Percentiles rank a stretch among this genome's conserved stretches.
Evolutionary conservation across 2,888 invertebrate genomes (phyloP).

Genomic region (Baronia brevicornis): DNA sequence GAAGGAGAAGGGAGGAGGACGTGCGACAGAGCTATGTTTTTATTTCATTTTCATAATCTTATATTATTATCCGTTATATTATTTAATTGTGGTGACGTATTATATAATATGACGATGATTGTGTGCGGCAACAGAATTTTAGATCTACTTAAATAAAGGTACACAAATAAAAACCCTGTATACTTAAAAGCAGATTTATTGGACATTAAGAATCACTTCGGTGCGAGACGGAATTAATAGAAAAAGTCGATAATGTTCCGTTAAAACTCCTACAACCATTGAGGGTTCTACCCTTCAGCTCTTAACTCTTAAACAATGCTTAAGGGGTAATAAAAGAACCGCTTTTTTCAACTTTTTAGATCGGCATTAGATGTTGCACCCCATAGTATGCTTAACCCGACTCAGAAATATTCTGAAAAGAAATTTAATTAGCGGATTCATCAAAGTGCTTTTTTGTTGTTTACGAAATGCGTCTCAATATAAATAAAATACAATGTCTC

Average conservation of each 20-base stretch:
- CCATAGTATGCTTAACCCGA: constrained; percentile 27
- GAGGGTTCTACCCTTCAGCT: constrained; percentile 50
- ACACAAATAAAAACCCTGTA: neutral
- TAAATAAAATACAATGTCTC: too few species aligned
- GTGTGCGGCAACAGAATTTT: too few species aligned
- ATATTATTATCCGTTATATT: too few species aligned
- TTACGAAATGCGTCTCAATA: too few species aligned
- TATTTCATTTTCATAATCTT: too few species aligned
- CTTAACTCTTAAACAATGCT: constrained; percentile 66
- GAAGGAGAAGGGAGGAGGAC: too few species aligned
- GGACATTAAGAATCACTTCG: too few species aligned
- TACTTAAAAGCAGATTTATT: constrained; percentile 27
- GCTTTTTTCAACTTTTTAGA: constrained; percentile 51
- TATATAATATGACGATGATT: too few species aligned
- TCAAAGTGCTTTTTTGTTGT: constrained; percentile 19
- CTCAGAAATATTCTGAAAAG: constrained; percentile 44
- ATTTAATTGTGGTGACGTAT: too few species aligned
- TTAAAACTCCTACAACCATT: constrained; percentile 49
- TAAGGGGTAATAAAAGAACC: constrained; percentile 64
- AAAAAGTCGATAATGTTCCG: constrained; percentile 61
- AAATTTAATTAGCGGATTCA: constrained; percentile 24
- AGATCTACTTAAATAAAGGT: too few species aligned
- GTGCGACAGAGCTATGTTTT: too few species aligned
- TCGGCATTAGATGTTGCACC: constrained; percentile 28
- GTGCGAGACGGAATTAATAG: constrained; percentile 52